Evolutionary conservation across 2,888 invertebrate species (phyloP).

Genomic region (Cartodere bifasciata): DNA sequence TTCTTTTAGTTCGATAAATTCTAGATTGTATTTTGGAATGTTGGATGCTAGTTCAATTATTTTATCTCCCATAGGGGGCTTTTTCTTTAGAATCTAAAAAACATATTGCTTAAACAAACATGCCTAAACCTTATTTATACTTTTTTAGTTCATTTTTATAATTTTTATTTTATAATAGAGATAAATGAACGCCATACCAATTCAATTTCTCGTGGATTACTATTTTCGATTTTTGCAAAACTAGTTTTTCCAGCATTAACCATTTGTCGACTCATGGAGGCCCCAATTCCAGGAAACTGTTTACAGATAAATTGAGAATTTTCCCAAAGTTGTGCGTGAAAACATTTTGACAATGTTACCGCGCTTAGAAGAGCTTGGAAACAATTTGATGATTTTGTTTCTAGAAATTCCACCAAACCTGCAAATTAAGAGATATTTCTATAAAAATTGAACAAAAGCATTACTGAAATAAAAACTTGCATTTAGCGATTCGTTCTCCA

Average conservation of each 20-base stretch:
- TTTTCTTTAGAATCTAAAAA: conserved; percentile 54
- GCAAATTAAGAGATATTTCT: conserved; percentile 9
- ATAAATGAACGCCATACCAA: conserved; percentile 35
- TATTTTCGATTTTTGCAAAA: conserved; percentile 48
- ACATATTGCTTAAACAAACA: not conserved
- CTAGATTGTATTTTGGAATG: conserved; percentile 50
- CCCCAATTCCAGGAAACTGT: conserved; percentile 61
- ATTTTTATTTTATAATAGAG: not conserved
- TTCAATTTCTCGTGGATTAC: conserved; percentile 63
- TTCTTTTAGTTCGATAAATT: conserved; percentile 30
- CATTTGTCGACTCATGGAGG: conserved; percentile 47
- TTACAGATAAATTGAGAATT: conserved; percentile 54
- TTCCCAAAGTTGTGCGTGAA: conserved; percentile 59
- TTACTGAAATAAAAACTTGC: conserved; percentile 35
- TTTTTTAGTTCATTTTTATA: not conserved
- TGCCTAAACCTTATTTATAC: no score
- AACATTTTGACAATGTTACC: conserved; percentile 51
- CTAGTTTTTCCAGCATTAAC: conserved; percentile 53
- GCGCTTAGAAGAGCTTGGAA: conserved; percentile 46
- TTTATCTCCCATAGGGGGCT: conserved; percentile 59
- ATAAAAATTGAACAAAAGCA: conserved; percentile 4
- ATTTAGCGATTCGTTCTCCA: conserved; percentile 55
- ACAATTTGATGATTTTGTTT: conserved; percentile 28
- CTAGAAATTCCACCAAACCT: conserved; percentile 48
- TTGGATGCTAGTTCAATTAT: conserved; percentile 47